Evolutionary conservation across 2,888 invertebrate species (phyloP), one percentile per base, ranked within the genome.

Genomic region (Orthosia incerta): DNA sequence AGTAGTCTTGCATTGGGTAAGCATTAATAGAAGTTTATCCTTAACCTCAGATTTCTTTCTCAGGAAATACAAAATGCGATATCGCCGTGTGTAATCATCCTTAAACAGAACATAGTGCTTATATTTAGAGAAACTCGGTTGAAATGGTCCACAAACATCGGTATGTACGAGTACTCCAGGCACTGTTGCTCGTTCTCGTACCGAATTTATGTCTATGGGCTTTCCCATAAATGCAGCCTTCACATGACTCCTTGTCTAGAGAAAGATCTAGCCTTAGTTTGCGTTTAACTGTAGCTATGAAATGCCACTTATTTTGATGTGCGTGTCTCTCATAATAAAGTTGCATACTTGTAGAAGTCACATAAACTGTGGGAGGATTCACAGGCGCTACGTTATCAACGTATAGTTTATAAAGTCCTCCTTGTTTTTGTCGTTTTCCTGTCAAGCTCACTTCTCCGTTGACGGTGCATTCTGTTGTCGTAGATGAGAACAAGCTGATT

Each of bases 231-330:
- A 26, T 26, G 56, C 26, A 56, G 7, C 56, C 56, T 23, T 56
- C 26, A 16, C 26, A 26, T 26, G n/a, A 39, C n/a, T 59, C 39
- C 31, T 59, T 39, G 11, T 61, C 60, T 11, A 46, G 45, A 61
- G 45, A 16, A 20, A 46, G 45, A 61, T 61, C 16, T 18, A 61
- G 20, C 23, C 23, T 23, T 46, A 61, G 23, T 23, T 0, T 18
- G 23, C 23, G 20, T 46, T 48, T 61, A 23, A 61, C 23, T 12
- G 23, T 46, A 18, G 20, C 61, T 48, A 18, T 61, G 23, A 61
- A 46, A 61, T 61, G 23, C 23, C 61, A 48, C 61, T 48, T 61
- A 23, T 61, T 61, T 46, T 61, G 61, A 46, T 48, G 23, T 11
- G 23, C 46, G 48, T 48, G 46, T 18, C 46, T 48, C 46, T 48